Evolutionary conservation across 2,797 vertebrate species (phyloP), one percentile per base, ranked within the genome.

Genomic region (Emys orbicularis): DNA sequence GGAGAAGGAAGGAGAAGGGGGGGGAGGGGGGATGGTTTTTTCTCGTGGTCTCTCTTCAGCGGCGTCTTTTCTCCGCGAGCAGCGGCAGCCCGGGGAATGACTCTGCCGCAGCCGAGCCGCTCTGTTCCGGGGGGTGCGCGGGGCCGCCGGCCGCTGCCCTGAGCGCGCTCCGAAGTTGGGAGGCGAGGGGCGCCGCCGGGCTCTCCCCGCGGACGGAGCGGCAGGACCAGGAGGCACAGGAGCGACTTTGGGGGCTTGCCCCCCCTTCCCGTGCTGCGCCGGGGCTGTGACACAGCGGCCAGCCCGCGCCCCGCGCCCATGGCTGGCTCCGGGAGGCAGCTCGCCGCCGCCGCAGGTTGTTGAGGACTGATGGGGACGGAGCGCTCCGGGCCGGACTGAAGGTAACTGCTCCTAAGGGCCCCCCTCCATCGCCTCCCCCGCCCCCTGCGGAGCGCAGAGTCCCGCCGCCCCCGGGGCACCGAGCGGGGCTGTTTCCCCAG

Each of bases 321-420:
- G 96, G 94, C 92, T 86, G 96, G 94, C 96, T 93, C 83, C 92
- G 93, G 94, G 96, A 83, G 81, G 54, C 95, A 80, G 68, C 27
- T 12, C 31, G 65, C 29, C 93, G 86, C 47, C 88, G 84, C 59
- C 80, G 79, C 92, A 96, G 97, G 93, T 90, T 96, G 96, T 90
- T 96, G 93, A 97, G 76, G 90, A 47, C 97, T 81, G 95, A 97
- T 96, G 97, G 97, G 97, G 54, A 96, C 90, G 53, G 83, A 11
- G 68, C 7, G 41, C 49, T n/a, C 9, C 5, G 81, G 53, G 8
- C 31, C 37, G n/a, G 37, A 59, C 12, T 29, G 27, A 59, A 31
- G 57, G 57, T 59, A 37, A 47, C 21, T 7, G 19, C 34, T 5
- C 13, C 68, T 21, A 8, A 8, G 34, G 8, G 16, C 68, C 41